Evolutionary conservation across 2,888 invertebrate species (phyloP).

Genomic region (Plebejus melissa): DNA sequence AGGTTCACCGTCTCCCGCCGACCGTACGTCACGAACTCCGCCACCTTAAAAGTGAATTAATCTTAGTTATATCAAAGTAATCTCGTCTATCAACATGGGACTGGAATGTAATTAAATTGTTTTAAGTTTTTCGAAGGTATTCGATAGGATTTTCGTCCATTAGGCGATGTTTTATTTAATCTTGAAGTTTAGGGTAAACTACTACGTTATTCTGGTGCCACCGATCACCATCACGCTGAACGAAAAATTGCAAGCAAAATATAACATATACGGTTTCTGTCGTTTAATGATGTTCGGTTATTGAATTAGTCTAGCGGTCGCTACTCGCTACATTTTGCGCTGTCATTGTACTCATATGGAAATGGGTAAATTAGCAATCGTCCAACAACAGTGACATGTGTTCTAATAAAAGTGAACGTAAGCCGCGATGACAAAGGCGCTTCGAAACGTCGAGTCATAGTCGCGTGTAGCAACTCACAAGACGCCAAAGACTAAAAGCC

Average conservation of each 20-base stretch:
- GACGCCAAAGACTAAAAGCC: conserved; percentile 13
- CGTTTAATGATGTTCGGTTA: background rate
- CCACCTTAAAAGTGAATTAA: conserved; percentile 22
- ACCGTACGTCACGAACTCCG: conserved; percentile 10
- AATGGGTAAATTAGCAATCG: conserved; percentile 32
- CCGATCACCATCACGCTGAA: background rate
- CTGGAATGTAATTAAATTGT: conserved; percentile 12
- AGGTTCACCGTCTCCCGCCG: background rate
- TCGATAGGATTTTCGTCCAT: background rate
- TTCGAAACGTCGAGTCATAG: conserved; percentile 2
- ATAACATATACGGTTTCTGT: background rate
- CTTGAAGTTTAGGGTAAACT: background rate
- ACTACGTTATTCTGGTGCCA: background rate
- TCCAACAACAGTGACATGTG: background rate
- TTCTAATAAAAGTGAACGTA: conserved; percentile 13
- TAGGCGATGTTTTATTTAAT: background rate
- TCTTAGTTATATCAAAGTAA: conserved; percentile 22
- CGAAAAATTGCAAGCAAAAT: background rate
- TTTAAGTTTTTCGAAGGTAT: background rate
- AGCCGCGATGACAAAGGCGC: background rate
- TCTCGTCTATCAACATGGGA: background rate
- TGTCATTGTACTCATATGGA: conserved; percentile 28
- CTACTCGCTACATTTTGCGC: background rate
- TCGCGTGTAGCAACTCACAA: background rate
- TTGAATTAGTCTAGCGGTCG: background rate